Base-by-base conservation (phyloP, 1,140 invertebrate species). In the Acromyrmex heyeri region DNA sequence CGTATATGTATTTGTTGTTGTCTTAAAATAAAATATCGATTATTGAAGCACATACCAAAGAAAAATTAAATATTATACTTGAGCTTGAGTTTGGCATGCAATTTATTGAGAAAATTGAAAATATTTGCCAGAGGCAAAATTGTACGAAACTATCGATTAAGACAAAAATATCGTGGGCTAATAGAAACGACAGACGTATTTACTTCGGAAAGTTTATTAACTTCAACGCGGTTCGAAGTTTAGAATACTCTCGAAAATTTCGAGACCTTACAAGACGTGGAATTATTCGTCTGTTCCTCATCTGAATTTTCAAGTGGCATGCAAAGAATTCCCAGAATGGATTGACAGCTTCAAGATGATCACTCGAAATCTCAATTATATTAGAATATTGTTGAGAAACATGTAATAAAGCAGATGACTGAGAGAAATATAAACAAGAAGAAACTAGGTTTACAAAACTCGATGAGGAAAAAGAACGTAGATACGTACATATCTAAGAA, bases 171-270 rank as follows among this genome's bases (percentile, higher is more conserved):
- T 65, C 38, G 14, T 16, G 48, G 8, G 14, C 7, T 64, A 34
- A 55, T 55, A 53, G 30, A 79, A 69, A 38, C 14, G 50, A 53
- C 27, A 34, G n/a, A 57, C 61, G 30, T 44, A 38, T 79, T 69
- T 69, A 79, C 50, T 30, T 30, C 8, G 48, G 14, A 67, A 30
- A 67, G 44, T 79, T 79, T 79, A 79, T 53, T 79, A 67, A 34
- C 14, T 64, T 24, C 38, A 10, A 44, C 38, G 8, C 8, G 1
- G 8, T 44, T 44, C 4, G 59, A 78, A 78, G 44, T 65, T 78
- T 64, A 64, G 3, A 14, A 77, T 48, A 24, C 16, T 21, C 38
- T 64, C 44, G 59, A 50, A n/a, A 44, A 14, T 16, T 57, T 70
- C 8, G 21, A 44, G 21, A 70, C 10, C 34, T 27, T 38, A 69